Evolutionary conservation across 92 coral and sea anemone genomes (phyloP), one percentile per base, ranked within the genome.

Genomic region (Epizoanthus illoricatus): DNA sequence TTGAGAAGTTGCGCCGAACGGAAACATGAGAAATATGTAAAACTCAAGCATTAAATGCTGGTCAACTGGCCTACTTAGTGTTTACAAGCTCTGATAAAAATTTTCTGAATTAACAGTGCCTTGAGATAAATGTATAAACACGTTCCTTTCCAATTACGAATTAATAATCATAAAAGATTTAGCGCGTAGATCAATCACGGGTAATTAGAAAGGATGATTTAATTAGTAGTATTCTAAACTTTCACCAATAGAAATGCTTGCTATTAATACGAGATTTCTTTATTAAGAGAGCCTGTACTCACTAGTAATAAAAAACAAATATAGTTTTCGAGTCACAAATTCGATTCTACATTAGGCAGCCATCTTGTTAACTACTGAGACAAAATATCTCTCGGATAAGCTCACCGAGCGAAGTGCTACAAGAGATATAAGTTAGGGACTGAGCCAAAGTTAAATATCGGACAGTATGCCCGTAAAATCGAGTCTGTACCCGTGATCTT

Each of bases 161-260:
- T 86, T 88, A 71, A 82, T 80, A 80, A 83, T 76, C 83, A 93
- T 90, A 95, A 90, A 93, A 87, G 88, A 85, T 85, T 90, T 92
- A 82, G 92, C 92, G 90, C 98, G 92, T 91, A 78, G 89, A 89
- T 94, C 99, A 97, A 97, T 97, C 97, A 97, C 85, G 68, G 84
- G 85, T 89, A 87, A 97, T 97, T 97, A 97, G 97, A 89, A 84
- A 84, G 83, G 80, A 65, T 85, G 85, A 89, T 90, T 91, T 92
- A 97, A 97, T 97, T 94, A 94, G 94, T 81, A 81, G 94, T 88
- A 84, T 91, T 89, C 94, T 88, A 89, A 91, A 92, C 84, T 86
- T 61, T 91, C 91, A 84, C 97, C 94, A 91, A 88, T 93, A 80
- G 92, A 85, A 91, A 86, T 80, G 80, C 86, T 63, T 54, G 83